A percentile compares a stretch with the other conserved stretches of the same genome.
phyloP scores from a whole-genome alignment of 2,113 vertebrate species.

The Arizona elegans region DNA sequence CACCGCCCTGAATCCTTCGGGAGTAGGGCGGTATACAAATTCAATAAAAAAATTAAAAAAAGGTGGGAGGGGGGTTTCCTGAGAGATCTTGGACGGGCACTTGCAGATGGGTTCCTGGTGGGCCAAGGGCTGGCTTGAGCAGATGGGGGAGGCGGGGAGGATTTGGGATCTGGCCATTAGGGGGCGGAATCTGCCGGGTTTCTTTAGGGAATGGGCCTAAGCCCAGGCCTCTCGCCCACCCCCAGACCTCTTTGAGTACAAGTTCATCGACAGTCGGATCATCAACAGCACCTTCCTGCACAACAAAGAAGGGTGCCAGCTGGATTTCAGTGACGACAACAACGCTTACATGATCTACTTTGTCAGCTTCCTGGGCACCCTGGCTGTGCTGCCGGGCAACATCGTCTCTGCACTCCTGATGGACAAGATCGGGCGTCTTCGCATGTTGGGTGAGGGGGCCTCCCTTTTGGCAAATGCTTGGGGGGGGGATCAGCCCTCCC shows the following conservation, averaged over 20 bases:
- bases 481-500: background rate
- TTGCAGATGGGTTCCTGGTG: background rate
- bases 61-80: no score
- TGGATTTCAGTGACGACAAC: conserved; percentile 92
- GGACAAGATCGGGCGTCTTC: conserved; percentile 96
- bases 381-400: conserved; percentile 94
- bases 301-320: conserved; percentile 94
- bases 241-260: conserved; percentile 92
- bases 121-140: background rate
- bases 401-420: conserved; percentile 95
- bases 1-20: no score
- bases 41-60: no score
- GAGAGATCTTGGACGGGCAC: background rate
- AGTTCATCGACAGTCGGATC: conserved; percentile 87
- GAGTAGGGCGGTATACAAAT: no score
- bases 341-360: conserved; percentile 99
- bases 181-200: background rate
- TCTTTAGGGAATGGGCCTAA: background rate
- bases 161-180: background rate
- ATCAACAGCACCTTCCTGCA: conserved; percentile 95
- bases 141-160: background rate
- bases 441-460: conserved; percentile 86
- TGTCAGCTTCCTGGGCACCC: conserved; percentile 93
- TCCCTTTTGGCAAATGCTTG: background rate
- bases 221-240: background rate